Evolutionary conservation across 2,888 invertebrate species (phyloP), one percentile per base, ranked within the genome.

Genomic region (Papilio protenor): DNA sequence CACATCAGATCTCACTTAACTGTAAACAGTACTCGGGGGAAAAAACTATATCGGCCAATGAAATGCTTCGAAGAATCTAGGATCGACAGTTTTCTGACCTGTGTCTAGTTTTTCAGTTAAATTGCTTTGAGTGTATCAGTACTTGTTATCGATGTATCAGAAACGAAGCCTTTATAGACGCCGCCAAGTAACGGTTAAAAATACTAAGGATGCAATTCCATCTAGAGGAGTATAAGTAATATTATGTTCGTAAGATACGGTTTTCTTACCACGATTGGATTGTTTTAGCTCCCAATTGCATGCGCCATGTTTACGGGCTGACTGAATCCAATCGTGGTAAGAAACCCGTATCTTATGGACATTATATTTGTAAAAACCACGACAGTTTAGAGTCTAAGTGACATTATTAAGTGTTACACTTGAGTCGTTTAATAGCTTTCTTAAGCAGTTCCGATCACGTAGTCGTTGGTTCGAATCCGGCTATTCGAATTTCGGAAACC

Each of bases 51-150:
- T n/a, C 40, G 45, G 66, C 66, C 40, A 69, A 69, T 69, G 66
- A 69, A 69, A 69, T n/a, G 21, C 45, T 69, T 45, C 66, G 45
- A 5, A 66, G 66, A 66, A 69, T 66, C 66, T 66, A 14, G 40
- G 64, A 64, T 18, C n/a, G 40, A 69, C 66, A 45, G 66, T 69
- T 33, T 64, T 40, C 45, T 69, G 45, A 69, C 66, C 66, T 45
- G 12, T 11, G 66, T 45, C 45, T 69, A 45, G 45, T 69, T 69
- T 69, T 69, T 69, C 66, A 21, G 12, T 21, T 69, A 45, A 33
- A 66, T 66, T 40, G n/a, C 40, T 66, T 33, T n/a, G 64, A 40
- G 1, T 12, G 33, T 45, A 12, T 69, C 66, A 45, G n/a, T 45
- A 45, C 66, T 40, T 66, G n/a, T 21, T 66, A 4, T n/a, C 40